These are phyloP conservation scores for Peribatodes rhomboidaria DNA, from an alignment of 2,888 invertebrate species.

Conservation along the genomic window DNA sequence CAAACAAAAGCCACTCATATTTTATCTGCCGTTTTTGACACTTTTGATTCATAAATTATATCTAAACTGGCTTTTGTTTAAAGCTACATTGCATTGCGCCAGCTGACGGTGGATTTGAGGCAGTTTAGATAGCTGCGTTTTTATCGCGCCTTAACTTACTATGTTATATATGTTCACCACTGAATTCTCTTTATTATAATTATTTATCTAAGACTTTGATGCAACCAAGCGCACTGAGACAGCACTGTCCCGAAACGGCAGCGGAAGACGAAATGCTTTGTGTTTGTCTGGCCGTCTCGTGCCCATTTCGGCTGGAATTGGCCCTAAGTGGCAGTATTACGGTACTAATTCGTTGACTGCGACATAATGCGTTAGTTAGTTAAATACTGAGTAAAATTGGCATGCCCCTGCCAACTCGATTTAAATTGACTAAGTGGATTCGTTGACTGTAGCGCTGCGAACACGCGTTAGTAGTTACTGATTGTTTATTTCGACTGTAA, in stretches of 20 bases:
- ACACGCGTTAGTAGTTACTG: not conserved
- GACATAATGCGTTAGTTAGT: not conserved
- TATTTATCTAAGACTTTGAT: too few species aligned
- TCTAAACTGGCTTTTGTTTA: too few species aligned
- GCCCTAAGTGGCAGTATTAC: not conserved
- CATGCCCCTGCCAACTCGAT: not conserved
- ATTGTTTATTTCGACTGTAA: too few species aligned
- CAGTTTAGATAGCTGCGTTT: too few species aligned
- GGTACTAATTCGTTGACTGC: not conserved
- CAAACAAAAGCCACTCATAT: not conserved
- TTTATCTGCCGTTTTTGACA: too few species aligned
- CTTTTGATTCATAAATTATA: too few species aligned
- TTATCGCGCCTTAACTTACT: too few species aligned
- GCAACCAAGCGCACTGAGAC: not conserved
- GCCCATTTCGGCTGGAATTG: not conserved
- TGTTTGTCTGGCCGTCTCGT: not conserved
- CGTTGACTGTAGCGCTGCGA: not conserved
- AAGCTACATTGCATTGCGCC: too few species aligned
- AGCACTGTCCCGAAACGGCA: not conserved
- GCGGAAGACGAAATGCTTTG: not conserved
- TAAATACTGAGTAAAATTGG: not conserved
- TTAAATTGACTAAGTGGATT: slow-evolving; percentile 9
- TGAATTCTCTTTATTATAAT: too few species aligned
- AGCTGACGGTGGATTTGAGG: too few species aligned
- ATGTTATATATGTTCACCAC: too few species aligned